A percentile compares a stretch with the other conserved stretches of the same genome.
Conservation (phyloP, 2,888 invertebrate genomes). For the Scaptomyza cyrtandrae region DNA sequence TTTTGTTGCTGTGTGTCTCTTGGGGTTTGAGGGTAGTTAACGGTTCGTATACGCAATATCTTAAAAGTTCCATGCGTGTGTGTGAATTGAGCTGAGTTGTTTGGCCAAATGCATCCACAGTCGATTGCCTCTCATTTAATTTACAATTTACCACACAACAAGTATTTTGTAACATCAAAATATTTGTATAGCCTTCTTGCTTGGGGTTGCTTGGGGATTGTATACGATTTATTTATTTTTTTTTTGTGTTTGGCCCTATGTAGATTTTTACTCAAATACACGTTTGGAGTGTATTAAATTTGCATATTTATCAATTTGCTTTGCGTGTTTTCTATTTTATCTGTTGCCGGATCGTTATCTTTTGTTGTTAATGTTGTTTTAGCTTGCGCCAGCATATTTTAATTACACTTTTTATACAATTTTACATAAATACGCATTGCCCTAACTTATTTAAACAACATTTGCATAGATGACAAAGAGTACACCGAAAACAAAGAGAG, state of each 20-base stretch:
- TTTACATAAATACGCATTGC: constrained; percentile 50
- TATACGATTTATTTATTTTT: constrained; percentile 38
- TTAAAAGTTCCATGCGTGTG: constrained; percentile 5
- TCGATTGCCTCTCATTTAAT: constrained; percentile 38
- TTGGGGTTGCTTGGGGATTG: too few relatives aligned
- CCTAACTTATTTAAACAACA: constrained; percentile 62
- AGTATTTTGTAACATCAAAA: background rate
- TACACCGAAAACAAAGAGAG: background rate
- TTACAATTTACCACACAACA: constrained; percentile 16
- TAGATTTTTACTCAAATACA: constrained; percentile 73
- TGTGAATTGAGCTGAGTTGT: constrained; percentile 14
- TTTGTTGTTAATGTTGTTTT: constrained; percentile 54
- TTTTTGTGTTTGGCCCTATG: constrained; percentile 36
- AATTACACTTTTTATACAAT: constrained; percentile 42
- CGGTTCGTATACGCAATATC: constrained; percentile 53
- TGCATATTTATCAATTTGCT: constrained; percentile 78
- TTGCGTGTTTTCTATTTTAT: constrained; percentile 50
- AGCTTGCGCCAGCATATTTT: constrained; percentile 67
- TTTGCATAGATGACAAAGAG: constrained; percentile 57
- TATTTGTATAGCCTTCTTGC: too few relatives aligned
- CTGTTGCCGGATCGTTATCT: constrained; percentile 34
- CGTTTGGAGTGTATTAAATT: constrained; percentile 71
- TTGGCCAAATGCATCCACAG: constrained; percentile 26
- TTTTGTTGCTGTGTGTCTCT: constrained; percentile 28
- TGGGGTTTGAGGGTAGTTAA: constrained; percentile 13